A percentile compares a stretch with the other conserved stretches of the same genome.
These are phyloP conservation scores for Poeciliopsis paucimaculata DNA, from an alignment of 2,797 vertebrate genomes.

Conservation along the genomic window DNA sequence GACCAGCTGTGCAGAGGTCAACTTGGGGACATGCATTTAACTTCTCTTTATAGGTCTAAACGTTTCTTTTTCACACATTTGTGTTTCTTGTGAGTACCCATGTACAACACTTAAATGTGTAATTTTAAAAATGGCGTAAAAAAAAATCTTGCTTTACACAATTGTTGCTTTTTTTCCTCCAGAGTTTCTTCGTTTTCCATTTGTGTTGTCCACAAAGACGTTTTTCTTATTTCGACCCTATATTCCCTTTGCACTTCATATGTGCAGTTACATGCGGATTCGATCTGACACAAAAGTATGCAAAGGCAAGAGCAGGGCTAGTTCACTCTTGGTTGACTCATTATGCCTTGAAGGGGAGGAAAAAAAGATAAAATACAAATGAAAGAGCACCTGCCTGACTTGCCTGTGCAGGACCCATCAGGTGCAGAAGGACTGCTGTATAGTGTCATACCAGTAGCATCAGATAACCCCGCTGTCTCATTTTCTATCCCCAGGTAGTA, in stretches of 20 bases:
- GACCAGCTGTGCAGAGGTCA: slow-evolving; percentile 14
- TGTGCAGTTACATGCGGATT: slow-evolving; percentile 49
- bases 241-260: slow-evolving; percentile 16
- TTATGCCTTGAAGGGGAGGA: slow-evolving; percentile 22
- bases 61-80: neutral
- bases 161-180: neutral
- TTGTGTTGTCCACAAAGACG: neutral
- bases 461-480: slow-evolving; percentile 38
- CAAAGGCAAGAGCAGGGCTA: slow-evolving; percentile 38
- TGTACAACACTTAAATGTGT: neutral
- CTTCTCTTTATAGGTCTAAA: slow-evolving; percentile 4
- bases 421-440: slow-evolving; percentile 27
- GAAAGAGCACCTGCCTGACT: slow-evolving; percentile 57
- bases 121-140: neutral
- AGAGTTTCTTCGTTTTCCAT: neutral
- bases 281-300: slow-evolving; percentile 52
- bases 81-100: neutral
- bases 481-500: slow-evolving; percentile 41
- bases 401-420: slow-evolving; percentile 64
- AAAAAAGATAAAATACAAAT: slow-evolving; percentile 33
- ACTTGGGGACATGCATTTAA: neutral
- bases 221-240: slow-evolving; percentile 20
- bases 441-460: slow-evolving; percentile 21
- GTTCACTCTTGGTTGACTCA: slow-evolving; percentile 58
- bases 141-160: slow-evolving; percentile 1